A percentile compares a stretch with the other conserved stretches of the same genome.
Conservation (phyloP, 2,113 vertebrate genomes). For the Mastomys natalensis region DNA sequence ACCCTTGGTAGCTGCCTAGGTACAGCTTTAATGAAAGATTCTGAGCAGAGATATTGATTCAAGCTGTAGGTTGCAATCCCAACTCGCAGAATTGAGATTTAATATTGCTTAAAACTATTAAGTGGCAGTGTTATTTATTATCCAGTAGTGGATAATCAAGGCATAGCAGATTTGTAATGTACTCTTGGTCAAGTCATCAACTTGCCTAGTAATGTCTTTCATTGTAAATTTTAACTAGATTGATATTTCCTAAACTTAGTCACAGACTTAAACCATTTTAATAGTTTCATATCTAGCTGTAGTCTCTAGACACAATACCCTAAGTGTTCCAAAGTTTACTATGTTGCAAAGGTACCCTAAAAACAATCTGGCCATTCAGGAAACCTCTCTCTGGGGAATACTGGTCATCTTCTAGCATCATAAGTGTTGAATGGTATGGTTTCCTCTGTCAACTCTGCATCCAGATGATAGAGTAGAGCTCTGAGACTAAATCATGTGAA, state of each 20-base stretch:
- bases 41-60: neutral
- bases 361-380: neutral
- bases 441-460: neutral
- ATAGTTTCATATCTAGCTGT: neutral
- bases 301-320: neutral
- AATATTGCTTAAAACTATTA: neutral
- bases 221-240: neutral
- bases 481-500: neutral
- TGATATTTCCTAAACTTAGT: neutral
- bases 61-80: neutral
- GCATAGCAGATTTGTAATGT: neutral
- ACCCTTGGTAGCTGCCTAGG: neutral
- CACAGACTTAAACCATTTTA: constrained; percentile 16
- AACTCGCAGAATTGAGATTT: neutral
- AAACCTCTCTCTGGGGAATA: constrained; percentile 1
- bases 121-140: neutral
- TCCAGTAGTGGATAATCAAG: neutral
- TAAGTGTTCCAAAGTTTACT: neutral
- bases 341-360: neutral
- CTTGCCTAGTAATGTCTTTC: neutral
- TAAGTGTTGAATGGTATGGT: neutral
- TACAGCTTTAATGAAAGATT: neutral
- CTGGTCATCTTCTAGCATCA: neutral
- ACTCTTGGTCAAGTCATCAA: neutral
- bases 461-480: neutral